Percentiles rank a stretch among this genome's conserved stretches.
phyloP scores from a whole-genome alignment of 2,797 vertebrate genomes.

The Pogonophryne albipinna region DNA sequence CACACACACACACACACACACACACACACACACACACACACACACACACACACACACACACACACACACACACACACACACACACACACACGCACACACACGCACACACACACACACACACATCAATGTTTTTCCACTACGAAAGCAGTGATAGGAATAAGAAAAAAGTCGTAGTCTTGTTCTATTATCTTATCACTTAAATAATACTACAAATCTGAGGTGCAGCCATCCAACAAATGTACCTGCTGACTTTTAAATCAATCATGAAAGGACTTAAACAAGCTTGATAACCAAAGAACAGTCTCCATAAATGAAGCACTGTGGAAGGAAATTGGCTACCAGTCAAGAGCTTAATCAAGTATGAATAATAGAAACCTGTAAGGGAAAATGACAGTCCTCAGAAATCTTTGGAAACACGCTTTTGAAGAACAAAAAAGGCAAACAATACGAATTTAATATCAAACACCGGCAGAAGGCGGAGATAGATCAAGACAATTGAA shows the following conservation, averaged over 20 bases:
- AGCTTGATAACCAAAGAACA: background rate
- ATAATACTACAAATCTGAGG: background rate
- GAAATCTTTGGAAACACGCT: background rate
- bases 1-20: background rate
- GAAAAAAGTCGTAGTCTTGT: background rate
- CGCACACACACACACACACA: background rate
- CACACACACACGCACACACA: slow-evolving; percentile 5
- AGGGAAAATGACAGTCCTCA: slow-evolving; percentile 28
- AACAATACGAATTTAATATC: slow-evolving; percentile 41
- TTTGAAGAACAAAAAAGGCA: slow-evolving; percentile 22
- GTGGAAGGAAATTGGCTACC: background rate
- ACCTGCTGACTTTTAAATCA: background rate
- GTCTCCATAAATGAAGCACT: slow-evolving; percentile 19
- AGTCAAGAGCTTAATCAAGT: slow-evolving; percentile 5
- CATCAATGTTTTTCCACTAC: too few species aligned
- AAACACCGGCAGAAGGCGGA: slow-evolving; percentile 38
- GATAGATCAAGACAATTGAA: slow-evolving; percentile 43
- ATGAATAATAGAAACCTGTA: slow-evolving; percentile 22
- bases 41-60: too few species aligned
- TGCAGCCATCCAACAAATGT: background rate
- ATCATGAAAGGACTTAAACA: slow-evolving; percentile 20
- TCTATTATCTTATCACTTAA: background rate
- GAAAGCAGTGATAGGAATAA: too few species aligned
- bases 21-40: too few species aligned
- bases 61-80: too few species aligned